Base-by-base conservation (phyloP, 2,888 invertebrate species). In the Cataglyphis altisquamis region DNA sequence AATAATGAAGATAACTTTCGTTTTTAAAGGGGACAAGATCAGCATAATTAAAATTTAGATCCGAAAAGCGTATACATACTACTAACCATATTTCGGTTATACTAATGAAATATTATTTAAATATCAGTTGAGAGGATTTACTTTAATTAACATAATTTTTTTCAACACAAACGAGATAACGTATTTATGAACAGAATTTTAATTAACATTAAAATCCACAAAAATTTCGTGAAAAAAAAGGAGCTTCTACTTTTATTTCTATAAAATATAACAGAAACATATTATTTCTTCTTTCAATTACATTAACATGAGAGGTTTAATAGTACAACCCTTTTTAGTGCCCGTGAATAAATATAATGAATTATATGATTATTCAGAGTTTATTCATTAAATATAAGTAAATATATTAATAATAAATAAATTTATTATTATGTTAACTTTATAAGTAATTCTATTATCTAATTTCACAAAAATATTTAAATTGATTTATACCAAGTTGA, bases 1-100 rank as follows among this genome's bases (percentile, higher is more conserved):
- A 2, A 52, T 77, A 57, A 77, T 57, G 15, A 77, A 77, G 57
- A 68, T 77, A 67, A 77, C 68, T 68, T 77, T 77, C 41, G 29
- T 77, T 77, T 57, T 57, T 32, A 55, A 4, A 41, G 15, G 9
- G 25, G 18, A 18, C 36, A 70, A 68, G 32, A 15, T 45, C 12
- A n/a, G 32, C 5, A 21, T 21, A 60, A 60, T 18, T 25, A 70
- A 48, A 60, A 25, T 60, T 70, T 72, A 60, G 18, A 25, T 39
- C 0, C 48, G 18, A 67, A 29, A 41, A 39, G 5, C 15, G 57
- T 75, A 2, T 32, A 29, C 15, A 2, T 32, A 29, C 15, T 12
- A 6, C 4, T 8, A 41, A 78, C 8, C n/a, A 29, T 55, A 45
- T 68, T 25, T 67, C 29, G 15, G 0, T 39, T 25, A 36, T 29